Percentiles rank a stretch among this genome's conserved stretches.
These are phyloP conservation scores for Tiaroga cobitis DNA, from an alignment of 2,797 vertebrate genomes.

Conservation along the genomic window DNA sequence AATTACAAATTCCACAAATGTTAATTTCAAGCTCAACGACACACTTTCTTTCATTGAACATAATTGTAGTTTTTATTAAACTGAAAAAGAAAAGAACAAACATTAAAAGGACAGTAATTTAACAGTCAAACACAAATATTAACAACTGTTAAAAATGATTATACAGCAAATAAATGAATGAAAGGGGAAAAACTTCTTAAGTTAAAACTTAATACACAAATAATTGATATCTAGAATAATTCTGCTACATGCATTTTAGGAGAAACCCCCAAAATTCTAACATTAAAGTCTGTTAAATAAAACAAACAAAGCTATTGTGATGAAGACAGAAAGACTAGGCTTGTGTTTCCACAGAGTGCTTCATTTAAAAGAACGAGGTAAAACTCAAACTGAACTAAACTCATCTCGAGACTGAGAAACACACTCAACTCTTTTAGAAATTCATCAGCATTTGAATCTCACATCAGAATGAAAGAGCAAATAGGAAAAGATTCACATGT, in stretches of 20 bases:
- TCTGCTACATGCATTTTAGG: conserved; percentile 1
- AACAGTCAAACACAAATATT: conserved; percentile 68
- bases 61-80: conserved; percentile 73
- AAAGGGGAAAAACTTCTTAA: not conserved
- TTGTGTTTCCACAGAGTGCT: not conserved
- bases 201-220: conserved; percentile 31
- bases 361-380: not conserved
- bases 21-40: not conserved
- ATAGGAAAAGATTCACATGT: not conserved
- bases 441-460: not conserved
- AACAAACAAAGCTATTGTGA: not conserved
- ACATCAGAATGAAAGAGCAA: not conserved
- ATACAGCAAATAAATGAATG: not conserved
- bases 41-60: not conserved
- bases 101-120: conserved; percentile 20
- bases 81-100: conserved; percentile 55
- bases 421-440: too few relatives aligned
- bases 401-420: too few relatives aligned
- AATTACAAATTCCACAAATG: not conserved
- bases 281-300: conserved; percentile 43
- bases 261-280: not conserved
- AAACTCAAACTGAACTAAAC: too few relatives aligned
- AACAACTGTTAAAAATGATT: conserved; percentile 52
- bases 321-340: not conserved
- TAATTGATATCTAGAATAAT: not conserved